Base-by-base conservation (phyloP, 2,113 vertebrate species). In the Engystomops pustulosus region DNA sequence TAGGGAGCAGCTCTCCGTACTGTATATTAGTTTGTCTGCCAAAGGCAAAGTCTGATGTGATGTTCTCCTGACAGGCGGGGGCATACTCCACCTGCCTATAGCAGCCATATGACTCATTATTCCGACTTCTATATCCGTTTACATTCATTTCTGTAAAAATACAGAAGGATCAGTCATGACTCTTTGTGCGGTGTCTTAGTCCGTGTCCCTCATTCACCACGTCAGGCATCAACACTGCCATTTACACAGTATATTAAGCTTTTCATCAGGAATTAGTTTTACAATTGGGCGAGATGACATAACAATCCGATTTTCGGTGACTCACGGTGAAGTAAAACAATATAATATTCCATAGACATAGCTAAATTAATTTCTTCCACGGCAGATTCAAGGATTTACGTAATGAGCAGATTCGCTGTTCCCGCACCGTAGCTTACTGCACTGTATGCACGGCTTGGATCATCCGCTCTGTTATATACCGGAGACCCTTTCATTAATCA, bases 1-100 rank as follows among this genome's bases (percentile, higher is more conserved):
- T 79, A 27, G 45, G 76, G 44, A 62, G 53, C 6, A 17, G 36
- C 23, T 34, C 55, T 79, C 23, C 1, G 8, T 62, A 25, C 15
- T 44, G 34, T 62, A 51, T 36, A 79, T 44, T 78, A 60, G 53
- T 62, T 62, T 79, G 34, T 27, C 45, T 44, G 55, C 76, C 76
- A 62, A 15, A 62, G 76, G 76, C 53, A 62, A 45, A 45, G 76
- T 79, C 76, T 44, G 12, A 0, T 23, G 34, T 62, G 55, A 62
- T 25, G 36, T 45, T 62, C 17, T n/a, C 10, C 4, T 79, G 76
- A 41, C 55, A 79, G 51, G 23, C 49, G 6, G 30, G 36, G 25
- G 20, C 20, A 27, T 11, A 44, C 3, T 79, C 62, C 76, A 79
- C 53, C 55, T 79, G 76, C 38, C 75, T 60, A 34, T 51, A n/a